These are phyloP conservation scores for Drosophila kuntzei DNA, from an alignment of 2,888 invertebrate genomes.

Conservation along the genomic window DNA sequence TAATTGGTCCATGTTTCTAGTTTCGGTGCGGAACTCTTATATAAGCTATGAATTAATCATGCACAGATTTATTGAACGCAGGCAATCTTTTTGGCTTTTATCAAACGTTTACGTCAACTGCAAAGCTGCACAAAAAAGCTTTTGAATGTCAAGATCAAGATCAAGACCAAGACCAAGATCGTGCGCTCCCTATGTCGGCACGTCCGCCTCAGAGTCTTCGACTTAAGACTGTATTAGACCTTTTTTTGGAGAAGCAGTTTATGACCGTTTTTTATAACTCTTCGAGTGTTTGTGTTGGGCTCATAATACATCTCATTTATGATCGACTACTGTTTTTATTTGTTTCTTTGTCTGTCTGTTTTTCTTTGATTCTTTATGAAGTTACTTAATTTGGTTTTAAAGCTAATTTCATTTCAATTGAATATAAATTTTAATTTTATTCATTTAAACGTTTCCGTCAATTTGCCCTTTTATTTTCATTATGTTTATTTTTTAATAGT, in stretches of 20 bases:
- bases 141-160: conserved; percentile 77
- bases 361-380: conserved; percentile 35
- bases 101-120: conserved; percentile 20
- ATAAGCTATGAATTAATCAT: conserved; percentile 53
- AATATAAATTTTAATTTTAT: conserved; percentile 1
- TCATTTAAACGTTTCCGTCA: conserved; percentile 16
- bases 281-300: conserved; percentile 36
- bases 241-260: conserved; percentile 42
- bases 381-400: conserved; percentile 26
- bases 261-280: conserved; percentile 57
- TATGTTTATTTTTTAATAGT: conserved; percentile 10
- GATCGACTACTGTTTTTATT: conserved; percentile 51
- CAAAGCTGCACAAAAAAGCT: conserved; percentile 23
- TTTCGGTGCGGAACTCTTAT: conserved; percentile 39
- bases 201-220: conserved; percentile 30
- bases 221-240: conserved; percentile 10
- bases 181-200: conserved; percentile 17
- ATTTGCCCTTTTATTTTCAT: conserved; percentile 18
- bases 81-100: conserved; percentile 24
- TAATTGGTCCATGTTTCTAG: conserved; percentile 33
- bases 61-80: conserved; percentile 22
- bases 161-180: conserved; percentile 46
- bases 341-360: conserved; percentile 9
- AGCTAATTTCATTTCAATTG: conserved; percentile 49
- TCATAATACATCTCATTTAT: conserved; percentile 52